Conservation (phyloP, 2,888 invertebrate species). For the Mythimna ferrago region DNA sequence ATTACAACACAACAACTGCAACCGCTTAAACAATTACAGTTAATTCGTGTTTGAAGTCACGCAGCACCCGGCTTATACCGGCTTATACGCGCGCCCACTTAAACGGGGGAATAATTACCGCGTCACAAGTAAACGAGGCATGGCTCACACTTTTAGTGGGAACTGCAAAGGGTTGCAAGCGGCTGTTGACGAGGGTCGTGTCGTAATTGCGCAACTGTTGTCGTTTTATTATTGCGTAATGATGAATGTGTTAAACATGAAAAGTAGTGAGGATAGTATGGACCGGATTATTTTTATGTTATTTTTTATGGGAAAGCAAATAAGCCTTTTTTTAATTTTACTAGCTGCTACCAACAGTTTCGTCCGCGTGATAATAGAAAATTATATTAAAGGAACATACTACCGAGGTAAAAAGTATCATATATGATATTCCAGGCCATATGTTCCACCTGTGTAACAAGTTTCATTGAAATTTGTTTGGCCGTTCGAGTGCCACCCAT, state of each 20-base stretch:
- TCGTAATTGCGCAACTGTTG: conserved; percentile 52
- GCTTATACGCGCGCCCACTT: conserved; percentile 57
- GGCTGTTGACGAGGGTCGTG: conserved; percentile 49
- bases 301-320: too few relatives aligned
- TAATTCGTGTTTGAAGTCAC: conserved; percentile 63
- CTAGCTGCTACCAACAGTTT: too few relatives aligned
- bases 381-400: too few relatives aligned
- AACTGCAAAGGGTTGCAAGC: conserved; percentile 49
- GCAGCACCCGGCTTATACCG: conserved; percentile 42
- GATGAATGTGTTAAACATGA: conserved; percentile 39
- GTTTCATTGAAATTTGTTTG: too few relatives aligned
- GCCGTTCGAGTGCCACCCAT: too few relatives aligned
- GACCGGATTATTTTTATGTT: not conserved
- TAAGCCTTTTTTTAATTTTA: too few relatives aligned
- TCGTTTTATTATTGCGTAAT: conserved; percentile 53
- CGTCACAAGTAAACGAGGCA: conserved; percentile 45
- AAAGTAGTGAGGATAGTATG: not conserved
- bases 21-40: conserved; percentile 60
- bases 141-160: conserved; percentile 43
- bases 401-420: too few relatives aligned
- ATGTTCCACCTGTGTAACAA: too few relatives aligned
- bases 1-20: conserved; percentile 51
- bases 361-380: too few relatives aligned
- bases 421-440: too few relatives aligned
- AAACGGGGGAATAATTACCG: conserved; percentile 57